Percentiles rank a stretch among this genome's conserved stretches.
Conservation (phyloP, 2,888 invertebrate species). For the Pristionchus entomophagus region DNA sequence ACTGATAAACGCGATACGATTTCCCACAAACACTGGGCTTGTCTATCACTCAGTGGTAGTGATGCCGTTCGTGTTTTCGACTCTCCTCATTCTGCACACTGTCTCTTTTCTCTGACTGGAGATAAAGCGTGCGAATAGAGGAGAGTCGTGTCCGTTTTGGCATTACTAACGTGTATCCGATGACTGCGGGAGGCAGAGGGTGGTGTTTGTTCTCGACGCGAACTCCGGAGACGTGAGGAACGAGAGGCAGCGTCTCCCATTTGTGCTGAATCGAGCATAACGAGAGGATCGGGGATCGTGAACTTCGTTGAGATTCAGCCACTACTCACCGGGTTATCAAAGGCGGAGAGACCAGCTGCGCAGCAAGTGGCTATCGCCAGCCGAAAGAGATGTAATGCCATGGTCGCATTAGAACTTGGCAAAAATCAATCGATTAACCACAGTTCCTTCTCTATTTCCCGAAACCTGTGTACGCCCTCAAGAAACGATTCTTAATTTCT, state of each 20-base stretch:
- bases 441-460: too few relatives aligned
- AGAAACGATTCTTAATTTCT: too few relatives aligned
- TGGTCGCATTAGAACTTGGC: background rate
- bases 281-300: background rate
- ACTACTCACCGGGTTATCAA: background rate
- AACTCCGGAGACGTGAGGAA: conserved; percentile 65
- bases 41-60: too few relatives aligned
- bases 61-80: too few relatives aligned
- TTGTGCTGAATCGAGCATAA: background rate
- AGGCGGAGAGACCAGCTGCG: background rate
- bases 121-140: too few relatives aligned
- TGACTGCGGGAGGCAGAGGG: conserved; percentile 57
- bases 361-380: background rate
- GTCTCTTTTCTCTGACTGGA: too few relatives aligned
- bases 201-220: conserved; percentile 59
- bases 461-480: too few relatives aligned
- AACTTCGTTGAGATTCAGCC: background rate
- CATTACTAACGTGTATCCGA: conserved; percentile 64
- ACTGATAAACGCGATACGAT: background rate
- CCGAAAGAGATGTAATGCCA: background rate
- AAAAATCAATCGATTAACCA: too few relatives aligned
- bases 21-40: too few relatives aligned
- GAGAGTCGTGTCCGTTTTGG: too few relatives aligned
- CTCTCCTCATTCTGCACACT: too few relatives aligned
- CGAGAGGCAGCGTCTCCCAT: conserved; percentile 42